These are phyloP conservation scores for Bubo scandiacus DNA, from an alignment of 2,113 vertebrate species.

Conservation along the genomic window DNA sequence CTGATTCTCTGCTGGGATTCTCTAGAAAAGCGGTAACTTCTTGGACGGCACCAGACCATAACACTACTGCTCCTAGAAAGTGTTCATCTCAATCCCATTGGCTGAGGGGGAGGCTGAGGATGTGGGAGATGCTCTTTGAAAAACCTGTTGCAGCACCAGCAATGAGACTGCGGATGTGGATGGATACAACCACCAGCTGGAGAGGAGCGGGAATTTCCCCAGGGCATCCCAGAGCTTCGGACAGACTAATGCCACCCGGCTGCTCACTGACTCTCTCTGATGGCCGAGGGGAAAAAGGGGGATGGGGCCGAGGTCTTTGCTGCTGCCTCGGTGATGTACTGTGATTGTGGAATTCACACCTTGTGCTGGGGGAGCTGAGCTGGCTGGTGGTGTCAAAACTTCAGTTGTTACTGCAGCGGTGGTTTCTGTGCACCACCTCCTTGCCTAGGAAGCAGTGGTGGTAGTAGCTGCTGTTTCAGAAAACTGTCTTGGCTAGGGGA, in stretches of 20 bases:
- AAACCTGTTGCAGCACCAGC: accelerated
- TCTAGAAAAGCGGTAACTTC: neutral
- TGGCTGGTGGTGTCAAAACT: neutral
- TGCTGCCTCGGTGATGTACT: neutral
- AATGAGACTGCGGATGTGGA: accelerated
- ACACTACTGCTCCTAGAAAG: neutral
- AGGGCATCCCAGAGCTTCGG: neutral
- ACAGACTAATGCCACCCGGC: neutral
- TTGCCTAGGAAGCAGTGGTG: neutral
- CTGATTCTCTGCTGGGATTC: neutral
- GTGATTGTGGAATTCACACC: neutral
- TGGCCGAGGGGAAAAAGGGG: neutral
- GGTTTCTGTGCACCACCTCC: accelerated
- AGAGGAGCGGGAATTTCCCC: accelerated
- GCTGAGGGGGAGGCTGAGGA: neutral
- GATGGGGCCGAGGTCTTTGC: accelerated
- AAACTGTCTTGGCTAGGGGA: neutral
- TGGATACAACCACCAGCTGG: accelerated
- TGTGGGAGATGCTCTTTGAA: neutral
- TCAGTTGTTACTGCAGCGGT: accelerated
- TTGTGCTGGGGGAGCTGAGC: neutral
- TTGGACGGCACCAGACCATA: neutral
- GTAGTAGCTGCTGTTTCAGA: neutral
- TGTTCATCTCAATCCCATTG: neutral
- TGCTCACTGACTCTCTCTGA: neutral